Conservation (phyloP, 1,140 invertebrate species). For the Heliothis subflexa region DNA sequence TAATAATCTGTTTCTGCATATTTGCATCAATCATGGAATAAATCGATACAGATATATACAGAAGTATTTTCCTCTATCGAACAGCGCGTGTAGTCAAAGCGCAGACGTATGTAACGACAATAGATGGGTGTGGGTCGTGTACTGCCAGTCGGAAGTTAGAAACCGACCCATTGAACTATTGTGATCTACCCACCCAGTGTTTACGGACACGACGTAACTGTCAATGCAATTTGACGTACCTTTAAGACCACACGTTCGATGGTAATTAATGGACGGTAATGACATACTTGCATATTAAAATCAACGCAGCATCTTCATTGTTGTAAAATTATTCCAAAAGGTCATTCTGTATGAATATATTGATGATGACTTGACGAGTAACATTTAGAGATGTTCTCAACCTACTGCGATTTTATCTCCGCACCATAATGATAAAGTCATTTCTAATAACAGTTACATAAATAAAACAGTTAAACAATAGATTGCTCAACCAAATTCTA, state of each 20-base stretch:
- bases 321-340: conserved; percentile 19
- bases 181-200: conserved; percentile 3
- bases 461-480: neutral
- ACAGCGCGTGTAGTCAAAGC: conserved; percentile 1
- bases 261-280: conserved; percentile 13
- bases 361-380: conserved; percentile 7
- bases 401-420: neutral
- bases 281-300: conserved; percentile 14
- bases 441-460: neutral
- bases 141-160: conserved; percentile 17
- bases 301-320: neutral
- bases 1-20: neutral
- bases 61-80: conserved; percentile 19
- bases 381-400: neutral
- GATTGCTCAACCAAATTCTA: conserved; percentile 1
- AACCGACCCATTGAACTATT: conserved; percentile 31
- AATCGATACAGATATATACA: conserved; percentile 2
- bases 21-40: neutral
- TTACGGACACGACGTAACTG: neutral
- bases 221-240: neutral
- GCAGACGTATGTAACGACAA: conserved; percentile 19
- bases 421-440: no score
- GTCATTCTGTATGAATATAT: neutral
- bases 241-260: conserved; percentile 2
- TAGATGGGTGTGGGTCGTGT: conserved; percentile 23